Evolutionary conservation across 2,113 vertebrate genomes (phyloP).

Genomic region (Tragelaphus imberbis): DNA sequence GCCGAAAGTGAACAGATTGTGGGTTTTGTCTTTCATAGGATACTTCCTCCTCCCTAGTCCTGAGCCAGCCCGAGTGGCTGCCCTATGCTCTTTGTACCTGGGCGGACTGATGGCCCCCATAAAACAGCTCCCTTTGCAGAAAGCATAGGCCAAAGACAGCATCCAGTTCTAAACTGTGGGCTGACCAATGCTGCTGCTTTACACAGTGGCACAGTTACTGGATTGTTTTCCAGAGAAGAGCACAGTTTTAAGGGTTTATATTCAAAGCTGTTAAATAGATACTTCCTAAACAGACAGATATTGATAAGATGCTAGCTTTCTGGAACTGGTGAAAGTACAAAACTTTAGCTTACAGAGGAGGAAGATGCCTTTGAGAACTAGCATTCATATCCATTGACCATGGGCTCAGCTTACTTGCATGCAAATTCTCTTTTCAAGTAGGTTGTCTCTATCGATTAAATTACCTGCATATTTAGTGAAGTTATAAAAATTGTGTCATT

Average conservation of each 20-base stretch:
- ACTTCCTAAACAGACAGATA: not conserved
- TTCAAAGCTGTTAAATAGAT: slow-evolving; percentile 13
- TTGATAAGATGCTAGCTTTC: not conserved
- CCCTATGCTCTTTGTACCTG: rapidly evolving
- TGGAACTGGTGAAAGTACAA: not conserved
- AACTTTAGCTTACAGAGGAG: not conserved
- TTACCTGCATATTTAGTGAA: not conserved
- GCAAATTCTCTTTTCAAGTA: not conserved
- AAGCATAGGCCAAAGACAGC: not conserved
- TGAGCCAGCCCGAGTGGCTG: rapidly evolving
- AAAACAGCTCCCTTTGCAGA: not conserved
- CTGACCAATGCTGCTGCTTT: not conserved
- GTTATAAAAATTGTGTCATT: not conserved
- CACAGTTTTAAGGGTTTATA: not conserved
- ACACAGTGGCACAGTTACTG: not conserved
- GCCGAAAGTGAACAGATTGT: not conserved
- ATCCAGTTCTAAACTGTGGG: not conserved
- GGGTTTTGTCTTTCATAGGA: not conserved
- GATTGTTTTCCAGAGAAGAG: not conserved
- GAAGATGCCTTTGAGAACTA: not conserved
- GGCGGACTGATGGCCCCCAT: too few species aligned
- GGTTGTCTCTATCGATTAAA: not conserved
- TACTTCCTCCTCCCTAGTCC: not conserved
- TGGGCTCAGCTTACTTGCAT: not conserved
- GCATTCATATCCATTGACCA: not conserved